phyloP scores from a whole-genome alignment of 1,140 invertebrate species.

The Diabrotica virgifera region DNA sequence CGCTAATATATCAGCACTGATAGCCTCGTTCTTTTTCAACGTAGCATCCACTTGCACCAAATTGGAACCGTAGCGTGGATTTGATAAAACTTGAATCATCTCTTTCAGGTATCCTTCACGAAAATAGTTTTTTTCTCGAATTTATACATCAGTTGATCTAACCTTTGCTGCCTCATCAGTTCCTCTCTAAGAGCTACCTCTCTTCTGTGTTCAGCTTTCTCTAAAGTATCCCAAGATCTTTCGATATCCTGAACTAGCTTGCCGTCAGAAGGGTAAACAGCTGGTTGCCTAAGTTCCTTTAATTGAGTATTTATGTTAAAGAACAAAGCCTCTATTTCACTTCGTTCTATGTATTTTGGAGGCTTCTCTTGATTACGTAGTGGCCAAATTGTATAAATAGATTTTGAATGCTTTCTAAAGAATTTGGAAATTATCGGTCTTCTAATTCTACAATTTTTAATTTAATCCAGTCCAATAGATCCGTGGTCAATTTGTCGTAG shows the following conservation, averaged over 20 bases:
- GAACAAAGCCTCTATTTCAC: constrained; percentile 94
- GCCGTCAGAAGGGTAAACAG: constrained; percentile 88
- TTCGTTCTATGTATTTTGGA: constrained; percentile 95
- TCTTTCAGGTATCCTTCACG: constrained; percentile 94
- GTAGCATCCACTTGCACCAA: constrained; percentile 93
- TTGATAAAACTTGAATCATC: constrained; percentile 94
- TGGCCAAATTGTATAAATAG: constrained; percentile 89
- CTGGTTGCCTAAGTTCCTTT: constrained; percentile 87
- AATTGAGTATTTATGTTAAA: constrained; percentile 96
- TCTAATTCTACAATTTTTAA: constrained; percentile 82
- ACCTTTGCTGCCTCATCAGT: constrained; percentile 84
- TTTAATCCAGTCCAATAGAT: constrained; percentile 92
- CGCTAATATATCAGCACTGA: constrained; percentile 94
- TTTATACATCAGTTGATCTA: constrained; percentile 94
- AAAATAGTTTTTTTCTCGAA: constrained; percentile 94
- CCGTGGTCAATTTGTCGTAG: constrained; percentile 81
- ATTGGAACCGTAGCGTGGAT: constrained; percentile 88
- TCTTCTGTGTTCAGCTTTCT: constrained; percentile 90
- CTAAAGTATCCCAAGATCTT: constrained; percentile 86
- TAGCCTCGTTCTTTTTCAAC: constrained; percentile 97
- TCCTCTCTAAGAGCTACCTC: constrained; percentile 92
- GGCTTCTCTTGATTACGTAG: constrained; percentile 97
- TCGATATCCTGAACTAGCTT: constrained; percentile 90
- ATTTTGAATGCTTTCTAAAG: constrained; percentile 90
- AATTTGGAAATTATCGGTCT: constrained; percentile 90